These are phyloP conservation scores for Eurytoma californica DNA, from an alignment of 2,888 invertebrate genomes.

Conservation along the genomic window DNA sequence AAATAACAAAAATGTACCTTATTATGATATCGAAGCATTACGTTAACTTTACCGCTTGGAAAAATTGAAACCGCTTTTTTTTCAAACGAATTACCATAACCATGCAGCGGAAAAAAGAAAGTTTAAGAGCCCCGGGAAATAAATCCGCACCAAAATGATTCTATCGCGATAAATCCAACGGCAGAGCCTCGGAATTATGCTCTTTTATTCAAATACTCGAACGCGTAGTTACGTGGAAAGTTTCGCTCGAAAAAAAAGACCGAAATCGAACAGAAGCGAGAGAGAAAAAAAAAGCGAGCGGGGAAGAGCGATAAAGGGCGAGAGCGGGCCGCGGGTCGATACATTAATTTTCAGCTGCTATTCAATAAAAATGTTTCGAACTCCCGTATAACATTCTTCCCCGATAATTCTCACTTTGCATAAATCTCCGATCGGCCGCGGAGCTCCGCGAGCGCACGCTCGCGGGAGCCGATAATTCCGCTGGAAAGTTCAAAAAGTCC, in stretches of 20 bases:
- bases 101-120: background rate
- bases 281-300: background rate
- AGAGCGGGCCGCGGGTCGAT: slow-evolving; percentile 15
- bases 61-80: too few species aligned
- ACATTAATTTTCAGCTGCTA: slow-evolving; percentile 43
- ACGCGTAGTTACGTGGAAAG: slow-evolving; percentile 2
- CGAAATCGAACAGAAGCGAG: background rate
- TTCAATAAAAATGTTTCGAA: slow-evolving; percentile 52
- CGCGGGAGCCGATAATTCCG: slow-evolving; percentile 46
- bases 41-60: too few species aligned
- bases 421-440: slow-evolving; percentile 27
- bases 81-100: too few species aligned
- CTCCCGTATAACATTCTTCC: slow-evolving; percentile 38
- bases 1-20: background rate
- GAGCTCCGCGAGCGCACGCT: background rate
- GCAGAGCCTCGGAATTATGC: slow-evolving; percentile 27
- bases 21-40: too few species aligned
- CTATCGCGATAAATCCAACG: slow-evolving; percentile 13
- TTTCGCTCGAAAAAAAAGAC: slow-evolving; percentile 14
- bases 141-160: too few species aligned
- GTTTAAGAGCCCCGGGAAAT: background rate
- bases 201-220: slow-evolving; percentile 21
- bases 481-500: slow-evolving; percentile 44
- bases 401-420: slow-evolving; percentile 53
- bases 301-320: slow-evolving; percentile 5